These are phyloP conservation scores for Anorthoa munda DNA, from an alignment of 2,888 invertebrate species.

Conservation along the genomic window DNA sequence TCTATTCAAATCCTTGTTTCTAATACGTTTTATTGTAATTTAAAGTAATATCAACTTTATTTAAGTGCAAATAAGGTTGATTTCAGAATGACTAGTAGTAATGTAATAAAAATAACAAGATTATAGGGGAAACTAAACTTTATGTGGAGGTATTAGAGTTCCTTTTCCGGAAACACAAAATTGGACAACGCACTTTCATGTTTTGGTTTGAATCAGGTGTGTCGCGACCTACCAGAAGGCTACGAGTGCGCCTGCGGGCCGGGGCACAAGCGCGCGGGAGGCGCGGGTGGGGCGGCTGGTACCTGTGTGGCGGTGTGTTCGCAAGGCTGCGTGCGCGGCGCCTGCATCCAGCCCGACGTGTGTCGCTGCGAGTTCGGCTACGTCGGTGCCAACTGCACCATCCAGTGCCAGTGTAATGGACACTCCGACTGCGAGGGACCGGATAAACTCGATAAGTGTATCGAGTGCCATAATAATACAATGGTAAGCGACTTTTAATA, in stretches of 20 bases:
- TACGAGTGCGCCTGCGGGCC: constrained; percentile 96
- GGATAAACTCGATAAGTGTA: constrained; percentile 95
- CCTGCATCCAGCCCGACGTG: constrained; percentile 95
- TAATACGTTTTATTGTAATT: background rate
- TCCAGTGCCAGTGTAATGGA: constrained; percentile 98
- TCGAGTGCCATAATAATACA: constrained; percentile 97
- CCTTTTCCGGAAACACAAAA: background rate
- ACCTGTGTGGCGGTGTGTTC: constrained; percentile 95
- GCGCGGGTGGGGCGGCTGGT: constrained; percentile 72
- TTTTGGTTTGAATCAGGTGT: constrained; percentile 89
- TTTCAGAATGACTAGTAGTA: background rate
- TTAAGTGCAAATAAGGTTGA: background rate
- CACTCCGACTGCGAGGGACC: constrained; percentile 98
- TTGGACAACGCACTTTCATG: background rate
- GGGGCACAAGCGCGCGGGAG: constrained; percentile 89
- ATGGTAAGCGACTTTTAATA: constrained; percentile 89
- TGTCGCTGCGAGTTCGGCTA: constrained; percentile 98
- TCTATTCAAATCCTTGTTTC: background rate
- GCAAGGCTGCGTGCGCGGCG: constrained; percentile 96
- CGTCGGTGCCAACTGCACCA: constrained; percentile 98
- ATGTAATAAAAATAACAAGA: background rate
- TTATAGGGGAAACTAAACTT: background rate
- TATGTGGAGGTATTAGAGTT: background rate
- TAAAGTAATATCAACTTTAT: background rate
- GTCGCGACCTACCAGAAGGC: constrained; percentile 95